These are phyloP conservation scores for Heterotis niloticus DNA, from an alignment of 2,113 vertebrate genomes.

Conservation along the genomic window DNA sequence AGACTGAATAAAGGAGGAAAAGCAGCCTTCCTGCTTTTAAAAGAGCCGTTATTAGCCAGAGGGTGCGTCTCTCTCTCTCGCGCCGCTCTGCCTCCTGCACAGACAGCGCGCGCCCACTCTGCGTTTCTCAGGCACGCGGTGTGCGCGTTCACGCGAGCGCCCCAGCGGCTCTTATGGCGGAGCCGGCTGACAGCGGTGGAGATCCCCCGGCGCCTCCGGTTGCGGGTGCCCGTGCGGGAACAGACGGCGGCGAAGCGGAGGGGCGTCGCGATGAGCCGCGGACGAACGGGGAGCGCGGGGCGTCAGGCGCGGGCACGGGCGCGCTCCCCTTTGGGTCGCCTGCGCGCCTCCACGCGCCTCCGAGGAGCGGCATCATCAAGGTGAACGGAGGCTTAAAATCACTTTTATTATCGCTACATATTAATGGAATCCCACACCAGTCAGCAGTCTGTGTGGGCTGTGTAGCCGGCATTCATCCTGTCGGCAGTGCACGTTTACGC, in stretches of 20 bases:
- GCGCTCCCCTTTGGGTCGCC: slow-evolving; percentile 55
- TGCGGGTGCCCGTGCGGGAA: too few relatives aligned
- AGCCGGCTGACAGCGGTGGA: slow-evolving; percentile 59
- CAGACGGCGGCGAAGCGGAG: slow-evolving; percentile 49
- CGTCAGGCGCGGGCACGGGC: slow-evolving; percentile 60
- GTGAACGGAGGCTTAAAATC: slow-evolving; percentile 57
- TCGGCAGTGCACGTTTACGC: too few relatives aligned
- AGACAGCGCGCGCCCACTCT: too few relatives aligned
- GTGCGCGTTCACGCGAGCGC: background rate
- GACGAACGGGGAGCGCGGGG: slow-evolving; percentile 78
- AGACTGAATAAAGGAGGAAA: background rate
- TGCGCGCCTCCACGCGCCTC: slow-evolving; percentile 68
- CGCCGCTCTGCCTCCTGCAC: too few relatives aligned
- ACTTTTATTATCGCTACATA: background rate
- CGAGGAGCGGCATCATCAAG: slow-evolving; percentile 96
- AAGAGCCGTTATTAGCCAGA: too few relatives aligned
- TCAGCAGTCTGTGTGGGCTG: too few relatives aligned
- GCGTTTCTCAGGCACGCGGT: background rate
- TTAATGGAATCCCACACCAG: background rate
- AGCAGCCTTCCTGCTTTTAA: too few relatives aligned
- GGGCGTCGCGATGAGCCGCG: slow-evolving; percentile 65
- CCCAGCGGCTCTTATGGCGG: slow-evolving; percentile 59
- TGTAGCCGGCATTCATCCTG: too few relatives aligned
- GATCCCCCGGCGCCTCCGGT: slow-evolving; percentile 41
- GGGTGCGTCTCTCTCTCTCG: background rate